Percentiles rank a stretch among this genome's conserved stretches.
Evolutionary conservation across 2,888 invertebrate species (phyloP).

Genomic region (Ectobius pallidus): DNA sequence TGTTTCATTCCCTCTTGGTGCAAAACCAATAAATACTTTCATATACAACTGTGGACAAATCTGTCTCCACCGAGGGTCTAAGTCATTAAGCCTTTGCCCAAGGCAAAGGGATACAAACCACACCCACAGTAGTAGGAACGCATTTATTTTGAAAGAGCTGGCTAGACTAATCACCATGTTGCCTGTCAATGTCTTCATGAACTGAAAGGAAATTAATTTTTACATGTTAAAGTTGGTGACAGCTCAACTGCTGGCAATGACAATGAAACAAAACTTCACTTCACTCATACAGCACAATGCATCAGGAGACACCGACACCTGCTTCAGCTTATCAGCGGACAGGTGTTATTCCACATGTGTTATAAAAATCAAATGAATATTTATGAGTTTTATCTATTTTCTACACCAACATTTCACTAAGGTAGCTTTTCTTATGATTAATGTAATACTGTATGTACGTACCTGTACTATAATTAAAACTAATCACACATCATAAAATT

Average conservation of each 20-base stretch:
- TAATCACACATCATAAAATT: too few relatives aligned
- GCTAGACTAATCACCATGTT: not conserved
- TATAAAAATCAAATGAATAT: constrained; percentile 19
- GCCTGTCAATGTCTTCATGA: not conserved
- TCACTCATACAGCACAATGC: not conserved
- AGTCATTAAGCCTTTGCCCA: constrained; percentile 14
- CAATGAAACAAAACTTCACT: not conserved
- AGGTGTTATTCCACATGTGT: constrained; percentile 13
- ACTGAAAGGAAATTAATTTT: constrained; percentile 1
- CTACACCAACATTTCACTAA: not conserved
- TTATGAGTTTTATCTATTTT: not conserved
- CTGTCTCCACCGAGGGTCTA: constrained; percentile 36
- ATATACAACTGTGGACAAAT: constrained; percentile 41
- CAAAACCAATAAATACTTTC: constrained; percentile 39
- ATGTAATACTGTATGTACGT: too few relatives aligned
- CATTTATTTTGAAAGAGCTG: not conserved
- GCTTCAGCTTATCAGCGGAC: not conserved
- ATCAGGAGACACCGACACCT: not conserved
- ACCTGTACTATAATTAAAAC: too few relatives aligned
- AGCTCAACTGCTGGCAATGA: not conserved
- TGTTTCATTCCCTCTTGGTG: constrained; percentile 45
- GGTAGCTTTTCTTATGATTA: too few relatives aligned
- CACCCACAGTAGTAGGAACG: not conserved
- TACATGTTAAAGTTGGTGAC: not conserved
- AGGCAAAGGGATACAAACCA: constrained; percentile 1